Conservation (phyloP, 2,113 vertebrate genomes). For the Proterorhinus semilunaris region DNA sequence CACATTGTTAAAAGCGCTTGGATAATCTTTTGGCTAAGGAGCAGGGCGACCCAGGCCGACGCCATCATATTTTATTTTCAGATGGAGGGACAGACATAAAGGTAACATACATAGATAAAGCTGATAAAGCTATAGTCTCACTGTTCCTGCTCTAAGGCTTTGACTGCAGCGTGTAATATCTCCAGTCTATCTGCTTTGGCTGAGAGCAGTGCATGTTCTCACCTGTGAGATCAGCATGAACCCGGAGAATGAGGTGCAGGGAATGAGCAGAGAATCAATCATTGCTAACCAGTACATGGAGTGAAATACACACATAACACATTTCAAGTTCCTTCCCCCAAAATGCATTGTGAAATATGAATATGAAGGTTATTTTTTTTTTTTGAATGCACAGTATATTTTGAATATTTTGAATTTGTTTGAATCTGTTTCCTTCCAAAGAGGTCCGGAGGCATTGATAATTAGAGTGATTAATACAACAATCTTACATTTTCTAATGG, state of each 20-base stretch:
- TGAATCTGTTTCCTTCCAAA: too few species aligned
- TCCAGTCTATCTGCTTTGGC: slow-evolving; percentile 60
- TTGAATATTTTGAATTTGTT: neutral
- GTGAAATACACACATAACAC: too few species aligned
- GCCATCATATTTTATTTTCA: neutral
- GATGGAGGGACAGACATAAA: neutral
- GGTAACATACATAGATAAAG: neutral
- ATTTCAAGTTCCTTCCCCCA: neutral
- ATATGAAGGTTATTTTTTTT: neutral
- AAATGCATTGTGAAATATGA: neutral
- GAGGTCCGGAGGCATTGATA: too few species aligned
- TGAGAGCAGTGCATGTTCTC: slow-evolving; percentile 55
- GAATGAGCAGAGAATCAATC: slow-evolving; percentile 17
- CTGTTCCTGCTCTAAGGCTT: slow-evolving; percentile 22
- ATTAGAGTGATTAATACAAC: too few species aligned
- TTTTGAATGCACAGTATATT: neutral
- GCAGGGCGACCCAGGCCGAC: too few species aligned
- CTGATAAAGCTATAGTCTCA: slow-evolving; percentile 43
- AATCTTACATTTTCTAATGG: too few species aligned
- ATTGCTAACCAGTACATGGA: neutral
- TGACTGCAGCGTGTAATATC: slow-evolving; percentile 32
- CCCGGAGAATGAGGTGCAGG: slow-evolving; percentile 40
- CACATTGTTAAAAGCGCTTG: too few species aligned
- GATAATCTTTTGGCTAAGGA: too few species aligned
- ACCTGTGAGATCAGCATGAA: slow-evolving; percentile 52